phyloP scores from a whole-genome alignment of 2,888 invertebrate genomes.

The Drosophila anceps region DNA sequence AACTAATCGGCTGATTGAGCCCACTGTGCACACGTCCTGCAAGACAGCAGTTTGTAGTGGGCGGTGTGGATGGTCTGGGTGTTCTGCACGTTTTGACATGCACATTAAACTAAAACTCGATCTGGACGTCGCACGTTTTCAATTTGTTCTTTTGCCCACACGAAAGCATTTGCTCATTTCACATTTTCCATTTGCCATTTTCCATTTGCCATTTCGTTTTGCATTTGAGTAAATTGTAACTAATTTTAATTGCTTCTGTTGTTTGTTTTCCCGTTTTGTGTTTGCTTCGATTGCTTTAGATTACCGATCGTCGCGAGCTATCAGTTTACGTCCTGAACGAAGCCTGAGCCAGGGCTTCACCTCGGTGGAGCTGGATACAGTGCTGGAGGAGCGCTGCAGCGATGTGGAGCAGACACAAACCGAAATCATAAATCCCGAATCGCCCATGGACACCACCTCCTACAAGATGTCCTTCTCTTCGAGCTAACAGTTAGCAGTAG shows the following conservation, averaged over 20 bases:
- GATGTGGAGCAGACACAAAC: slow-evolving; percentile 90
- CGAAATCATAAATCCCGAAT: slow-evolving; percentile 85
- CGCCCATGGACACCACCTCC: slow-evolving; percentile 83
- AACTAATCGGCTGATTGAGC: neutral
- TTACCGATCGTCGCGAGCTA: slow-evolving; percentile 87
- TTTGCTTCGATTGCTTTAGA: slow-evolving; percentile 64
- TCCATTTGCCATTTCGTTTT: slow-evolving; percentile 4
- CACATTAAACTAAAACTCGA: slow-evolving; percentile 27
- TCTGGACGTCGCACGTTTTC: slow-evolving; percentile 51
- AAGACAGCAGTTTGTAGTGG: neutral
- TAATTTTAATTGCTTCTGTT: slow-evolving; percentile 20
- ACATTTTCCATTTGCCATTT: slow-evolving; percentile 10
- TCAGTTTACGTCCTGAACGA: slow-evolving; percentile 88
- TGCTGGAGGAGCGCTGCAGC: slow-evolving; percentile 93
- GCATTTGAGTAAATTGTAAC: neutral
- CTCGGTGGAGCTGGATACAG: slow-evolving; percentile 92
- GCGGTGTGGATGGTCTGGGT: neutral
- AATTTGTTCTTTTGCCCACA: slow-evolving; percentile 36
- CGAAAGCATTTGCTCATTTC: slow-evolving; percentile 7
- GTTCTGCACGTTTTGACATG: slow-evolving; percentile 23
- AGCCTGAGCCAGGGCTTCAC: slow-evolving; percentile 91
- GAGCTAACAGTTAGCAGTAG: slow-evolving; percentile 81
- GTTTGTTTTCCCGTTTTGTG: neutral
- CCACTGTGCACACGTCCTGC: slow-evolving; percentile 28
- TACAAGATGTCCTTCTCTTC: slow-evolving; percentile 81